Evolutionary conservation across 2,888 invertebrate genomes (phyloP).

Genomic region (Venusia cambrica): DNA sequence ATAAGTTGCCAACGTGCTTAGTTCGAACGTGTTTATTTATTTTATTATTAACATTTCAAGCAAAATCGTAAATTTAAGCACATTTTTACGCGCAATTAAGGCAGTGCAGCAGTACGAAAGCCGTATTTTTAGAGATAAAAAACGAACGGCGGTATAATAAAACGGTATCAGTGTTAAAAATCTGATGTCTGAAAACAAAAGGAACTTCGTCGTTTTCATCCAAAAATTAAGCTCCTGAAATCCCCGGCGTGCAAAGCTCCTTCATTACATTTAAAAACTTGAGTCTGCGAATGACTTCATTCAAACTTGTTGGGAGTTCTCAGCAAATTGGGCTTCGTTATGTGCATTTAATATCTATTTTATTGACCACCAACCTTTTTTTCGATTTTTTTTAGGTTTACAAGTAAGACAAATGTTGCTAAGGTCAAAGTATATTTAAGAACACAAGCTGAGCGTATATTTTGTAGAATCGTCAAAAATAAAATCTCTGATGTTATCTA

Average conservation of each 20-base stretch:
- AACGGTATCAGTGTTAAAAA: constrained; percentile 20
- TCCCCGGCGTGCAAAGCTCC: constrained; percentile 19
- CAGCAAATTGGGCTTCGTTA: constrained; percentile 16
- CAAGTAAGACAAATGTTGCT: too few species aligned
- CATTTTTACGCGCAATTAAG: constrained; percentile 10
- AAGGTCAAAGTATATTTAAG: too few species aligned
- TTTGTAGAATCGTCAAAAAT: too few species aligned
- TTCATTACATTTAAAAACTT: constrained; percentile 25
- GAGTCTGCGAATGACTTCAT: constrained; percentile 31
- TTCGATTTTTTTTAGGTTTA: too few species aligned
- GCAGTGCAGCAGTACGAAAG: constrained; percentile 6
- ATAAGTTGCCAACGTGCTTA: too few species aligned
- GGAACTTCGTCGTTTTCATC: constrained; percentile 13
- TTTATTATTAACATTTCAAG: too few species aligned
- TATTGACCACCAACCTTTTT: too few species aligned
- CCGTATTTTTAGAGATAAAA: constrained; percentile 14
- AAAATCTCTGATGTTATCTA: too few species aligned
- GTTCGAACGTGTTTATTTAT: too few species aligned
- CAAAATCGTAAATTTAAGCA: too few species aligned
- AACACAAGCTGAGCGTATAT: too few species aligned
- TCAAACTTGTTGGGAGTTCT: constrained; percentile 23
- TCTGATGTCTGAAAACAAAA: constrained; percentile 21
- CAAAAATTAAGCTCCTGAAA: constrained; percentile 5
- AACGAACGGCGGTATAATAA: constrained; percentile 15
- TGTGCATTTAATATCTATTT: too few species aligned